Evolutionary conservation across 2,888 invertebrate species (phyloP), one percentile per base, ranked within the genome.

Genomic region (Drosophila mettleri): DNA sequence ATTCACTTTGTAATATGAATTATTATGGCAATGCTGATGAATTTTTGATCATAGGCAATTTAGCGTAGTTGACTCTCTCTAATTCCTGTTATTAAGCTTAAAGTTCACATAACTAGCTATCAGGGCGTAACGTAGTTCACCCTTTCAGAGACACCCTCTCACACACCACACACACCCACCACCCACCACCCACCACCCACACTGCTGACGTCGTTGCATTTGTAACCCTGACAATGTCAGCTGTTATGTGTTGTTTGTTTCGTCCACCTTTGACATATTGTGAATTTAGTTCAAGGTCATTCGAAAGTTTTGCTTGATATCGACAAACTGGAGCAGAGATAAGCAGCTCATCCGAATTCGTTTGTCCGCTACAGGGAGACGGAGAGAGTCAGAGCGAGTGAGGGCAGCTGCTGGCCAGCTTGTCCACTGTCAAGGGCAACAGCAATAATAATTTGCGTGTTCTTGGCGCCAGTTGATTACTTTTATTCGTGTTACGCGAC

Each of bases 271-370:
- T 61, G 58, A 45, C 61, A 64, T 51, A 57, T 54, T 39, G 27
- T 54, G 49, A 52, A 85, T 84, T 63, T 87, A 71, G 82, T 87
- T 87, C 82, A 82, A 82, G 88, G 82, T 82, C 88, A 57, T n/a
- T 36, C 43, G 20, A 55, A 74, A 79, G 63, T 80, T 65, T 60
- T 64, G 62, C 38, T 38, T 65, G 34, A 45, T 69, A 27, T 9
- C 3, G 16, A 3, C 16, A 57, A 64, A 76, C 36, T 66, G 22
- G 66, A 43, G 34, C 67, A 77, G 22, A 24, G 27, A 53, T 57
- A 57, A 45, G 33, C 16, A 18, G 24, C 41, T 49, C 46, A 55
- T 63, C 53, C 34, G 38, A 10, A 24, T 43, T 20, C 39, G 2
- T 6, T 16, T 16, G 41, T 18, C 33, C 62, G 49, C 34, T 34